phyloP scores from a whole-genome alignment of 1,140 invertebrate genomes.

The Physella acuta region DNA sequence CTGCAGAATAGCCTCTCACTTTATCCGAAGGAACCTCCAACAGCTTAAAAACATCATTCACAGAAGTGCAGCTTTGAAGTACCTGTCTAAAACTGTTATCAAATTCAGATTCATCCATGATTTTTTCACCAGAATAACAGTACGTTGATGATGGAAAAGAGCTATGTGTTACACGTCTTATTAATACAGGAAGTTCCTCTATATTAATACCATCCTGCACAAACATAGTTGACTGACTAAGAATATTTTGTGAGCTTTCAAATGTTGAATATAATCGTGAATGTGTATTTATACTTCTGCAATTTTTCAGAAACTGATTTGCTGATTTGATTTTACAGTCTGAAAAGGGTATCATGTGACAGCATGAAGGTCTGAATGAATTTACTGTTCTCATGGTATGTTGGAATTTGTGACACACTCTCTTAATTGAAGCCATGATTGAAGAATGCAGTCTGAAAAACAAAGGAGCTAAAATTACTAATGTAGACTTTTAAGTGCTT shows the following conservation, averaged over 20 bases:
- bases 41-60: slow-evolving; percentile 51
- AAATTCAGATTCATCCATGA: slow-evolving; percentile 47
- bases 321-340: no score
- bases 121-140: slow-evolving; percentile 15
- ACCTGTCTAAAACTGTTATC: slow-evolving; percentile 54
- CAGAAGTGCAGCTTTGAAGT: slow-evolving; percentile 49
- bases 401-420: no score
- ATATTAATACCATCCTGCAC: slow-evolving; percentile 71
- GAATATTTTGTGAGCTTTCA: background rate
- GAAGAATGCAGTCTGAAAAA: no score
- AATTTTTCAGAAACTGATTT: no score
- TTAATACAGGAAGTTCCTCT: slow-evolving; percentile 71
- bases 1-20: slow-evolving; percentile 62
- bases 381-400: no score
- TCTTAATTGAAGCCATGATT: no score
- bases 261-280: background rate
- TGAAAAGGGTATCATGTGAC: no score
- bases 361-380: no score
- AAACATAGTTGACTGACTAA: slow-evolving; percentile 64
- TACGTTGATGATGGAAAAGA: slow-evolving; percentile 29
- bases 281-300: no score
- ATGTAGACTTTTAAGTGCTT: no score
- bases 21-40: slow-evolving; percentile 62
- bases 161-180: slow-evolving; percentile 62
- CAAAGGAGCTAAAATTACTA: no score